Evolutionary conservation across 1,140 invertebrate genomes (phyloP).

Genomic region (Condylostylus longicornis): DNA sequence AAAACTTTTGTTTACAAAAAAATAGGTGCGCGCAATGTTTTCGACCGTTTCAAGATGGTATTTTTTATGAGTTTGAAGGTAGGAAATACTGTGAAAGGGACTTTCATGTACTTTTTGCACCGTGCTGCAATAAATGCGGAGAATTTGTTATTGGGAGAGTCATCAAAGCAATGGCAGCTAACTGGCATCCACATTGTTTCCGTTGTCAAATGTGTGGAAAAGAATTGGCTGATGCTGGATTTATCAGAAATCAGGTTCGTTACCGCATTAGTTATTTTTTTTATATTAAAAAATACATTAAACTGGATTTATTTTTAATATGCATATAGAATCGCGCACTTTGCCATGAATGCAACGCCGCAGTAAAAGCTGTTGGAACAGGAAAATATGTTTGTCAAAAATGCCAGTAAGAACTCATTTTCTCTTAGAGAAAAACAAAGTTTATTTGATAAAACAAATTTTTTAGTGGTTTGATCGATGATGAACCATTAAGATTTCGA

Average conservation of each 20-base stretch:
- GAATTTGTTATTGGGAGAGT: slow-evolving; percentile 95
- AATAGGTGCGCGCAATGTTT: slow-evolving; percentile 96
- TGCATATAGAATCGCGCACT: slow-evolving; percentile 54
- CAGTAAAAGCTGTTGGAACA: slow-evolving; percentile 83
- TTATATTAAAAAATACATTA: not conserved
- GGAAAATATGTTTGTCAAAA: slow-evolving; percentile 98
- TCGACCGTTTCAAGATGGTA: slow-evolving; percentile 89
- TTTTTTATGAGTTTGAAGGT: slow-evolving; percentile 98
- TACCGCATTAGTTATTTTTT: too few relatives aligned
- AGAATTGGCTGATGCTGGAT: slow-evolving; percentile 89
- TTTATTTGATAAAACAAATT: slow-evolving; percentile 3
- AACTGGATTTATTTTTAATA: not conserved
- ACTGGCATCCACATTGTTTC: slow-evolving; percentile 97
- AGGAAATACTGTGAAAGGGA: slow-evolving; percentile 99
- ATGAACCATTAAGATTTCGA: slow-evolving; percentile 86
- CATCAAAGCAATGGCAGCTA: slow-evolving; percentile 98
- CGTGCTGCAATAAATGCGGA: slow-evolving; percentile 93
- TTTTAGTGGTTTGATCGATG: slow-evolving; percentile 83
- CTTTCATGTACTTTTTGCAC: slow-evolving; percentile 96
- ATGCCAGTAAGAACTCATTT: slow-evolving; percentile 71
- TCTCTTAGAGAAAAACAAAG: not conserved
- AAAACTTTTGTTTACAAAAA: slow-evolving; percentile 6
- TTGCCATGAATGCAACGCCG: slow-evolving; percentile 93
- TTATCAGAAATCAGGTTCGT: slow-evolving; percentile 86
- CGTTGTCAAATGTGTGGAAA: slow-evolving; percentile 83